Evolutionary conservation across 2,888 invertebrate genomes (phyloP).

Genomic region (Eupithecia centaureata): DNA sequence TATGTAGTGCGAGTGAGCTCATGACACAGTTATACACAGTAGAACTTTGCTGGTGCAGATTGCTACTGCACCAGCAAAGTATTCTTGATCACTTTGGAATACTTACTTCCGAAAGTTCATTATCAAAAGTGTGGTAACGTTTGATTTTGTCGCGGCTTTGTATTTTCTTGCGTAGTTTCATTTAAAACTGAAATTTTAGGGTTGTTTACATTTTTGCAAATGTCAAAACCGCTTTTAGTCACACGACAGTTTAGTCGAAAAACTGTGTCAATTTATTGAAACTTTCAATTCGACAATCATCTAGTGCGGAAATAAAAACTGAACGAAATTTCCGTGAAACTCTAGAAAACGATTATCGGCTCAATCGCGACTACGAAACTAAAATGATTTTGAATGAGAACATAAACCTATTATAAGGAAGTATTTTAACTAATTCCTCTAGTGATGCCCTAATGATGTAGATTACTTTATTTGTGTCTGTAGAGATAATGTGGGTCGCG

Average conservation of each 20-base stretch:
- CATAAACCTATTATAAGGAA: not conserved
- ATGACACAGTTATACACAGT: too few species aligned
- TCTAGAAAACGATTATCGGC: slow-evolving; percentile 5
- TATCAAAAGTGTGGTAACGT: slow-evolving; percentile 56
- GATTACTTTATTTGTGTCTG: slow-evolving; percentile 2
- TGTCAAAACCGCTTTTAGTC: slow-evolving; percentile 3
- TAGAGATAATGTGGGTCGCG: not conserved
- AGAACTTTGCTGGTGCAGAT: too few species aligned
- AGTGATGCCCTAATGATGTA: slow-evolving; percentile 1
- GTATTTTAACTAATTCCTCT: not conserved
- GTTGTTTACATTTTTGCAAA: not conserved
- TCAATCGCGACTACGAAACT: not conserved
- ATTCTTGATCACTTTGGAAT: not conserved
- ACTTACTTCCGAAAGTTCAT: slow-evolving; percentile 52
- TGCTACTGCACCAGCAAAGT: not conserved
- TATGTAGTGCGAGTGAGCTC: not conserved
- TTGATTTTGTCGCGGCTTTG: slow-evolving; percentile 13
- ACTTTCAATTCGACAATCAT: not conserved
- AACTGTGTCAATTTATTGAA: not conserved
- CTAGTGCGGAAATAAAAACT: not conserved
- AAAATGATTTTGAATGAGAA: slow-evolving; percentile 1
- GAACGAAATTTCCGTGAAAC: not conserved
- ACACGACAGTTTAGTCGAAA: slow-evolving; percentile 1
- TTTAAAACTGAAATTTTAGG: slow-evolving; percentile 10
- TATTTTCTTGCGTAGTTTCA: slow-evolving; percentile 25